Evolutionary conservation across 2,888 invertebrate species (phyloP).

Genomic region (Apomyelois bistriatella): DNA sequence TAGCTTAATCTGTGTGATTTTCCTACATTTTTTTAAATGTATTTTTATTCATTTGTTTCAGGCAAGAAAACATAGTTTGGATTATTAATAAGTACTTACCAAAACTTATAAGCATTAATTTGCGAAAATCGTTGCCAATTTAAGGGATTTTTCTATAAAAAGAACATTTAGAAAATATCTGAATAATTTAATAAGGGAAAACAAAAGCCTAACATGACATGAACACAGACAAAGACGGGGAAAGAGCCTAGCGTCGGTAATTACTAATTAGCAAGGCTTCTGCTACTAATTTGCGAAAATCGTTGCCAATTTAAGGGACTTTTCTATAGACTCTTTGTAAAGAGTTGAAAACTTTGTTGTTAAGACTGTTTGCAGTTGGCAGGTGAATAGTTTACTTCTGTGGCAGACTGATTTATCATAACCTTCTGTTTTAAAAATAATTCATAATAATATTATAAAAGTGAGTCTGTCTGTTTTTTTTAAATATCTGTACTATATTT

Average conservation of each 20-base stretch:
- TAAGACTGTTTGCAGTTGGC: neutral
- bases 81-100: neutral
- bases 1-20: too few relatives aligned
- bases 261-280: slow-evolving; percentile 19
- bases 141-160: slow-evolving; percentile 1
- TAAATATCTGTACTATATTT: too few relatives aligned
- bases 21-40: too few relatives aligned
- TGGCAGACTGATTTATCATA: too few relatives aligned
- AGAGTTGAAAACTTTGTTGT: neutral
- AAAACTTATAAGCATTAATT: too few relatives aligned
- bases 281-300: slow-evolving; percentile 18
- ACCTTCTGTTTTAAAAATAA: too few relatives aligned
- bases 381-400: neutral
- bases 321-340: neutral
- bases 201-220: slow-evolving; percentile 1
- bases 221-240: neutral
- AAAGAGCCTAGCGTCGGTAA: slow-evolving; percentile 8
- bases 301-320: slow-evolving; percentile 7
- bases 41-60: too few relatives aligned
- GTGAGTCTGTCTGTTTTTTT: too few relatives aligned
- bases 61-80: too few relatives aligned
- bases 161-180: too few relatives aligned
- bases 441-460: too few relatives aligned
- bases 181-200: neutral
- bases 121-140: neutral